phyloP scores from a whole-genome alignment of 53 echinoderm and acorn worm genomes.

The Actinopyga echinites region DNA sequence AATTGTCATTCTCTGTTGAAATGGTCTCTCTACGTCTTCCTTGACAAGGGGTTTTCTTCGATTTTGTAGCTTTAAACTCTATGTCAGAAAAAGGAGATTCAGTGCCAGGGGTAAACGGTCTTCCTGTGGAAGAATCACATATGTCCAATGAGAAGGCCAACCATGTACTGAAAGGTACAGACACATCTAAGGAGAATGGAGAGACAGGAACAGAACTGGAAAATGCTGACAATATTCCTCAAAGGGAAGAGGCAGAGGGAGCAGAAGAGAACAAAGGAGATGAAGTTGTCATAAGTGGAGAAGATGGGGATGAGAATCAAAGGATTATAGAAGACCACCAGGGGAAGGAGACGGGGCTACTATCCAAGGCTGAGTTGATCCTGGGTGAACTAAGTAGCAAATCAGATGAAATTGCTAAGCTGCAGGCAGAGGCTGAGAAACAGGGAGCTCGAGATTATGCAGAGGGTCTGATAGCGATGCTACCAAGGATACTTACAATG shows the following conservation, averaged over 20 bases:
- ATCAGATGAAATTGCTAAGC: slow-evolving; percentile 53
- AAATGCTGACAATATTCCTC: neutral
- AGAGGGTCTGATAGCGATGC: slow-evolving; percentile 70
- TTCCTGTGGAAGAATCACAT: neutral
- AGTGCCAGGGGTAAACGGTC: no score
- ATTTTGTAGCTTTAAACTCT: no score
- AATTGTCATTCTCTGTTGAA: no score
- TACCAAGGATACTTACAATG: slow-evolving; percentile 73
- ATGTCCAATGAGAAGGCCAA: neutral
- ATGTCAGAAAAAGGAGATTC: no score
- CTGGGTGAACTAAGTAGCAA: slow-evolving; percentile 1
- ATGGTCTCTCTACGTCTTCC: no score
- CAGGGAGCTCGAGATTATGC: slow-evolving; percentile 88
- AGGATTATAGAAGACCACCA: neutral
- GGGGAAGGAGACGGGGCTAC: neutral
- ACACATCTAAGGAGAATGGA: neutral
- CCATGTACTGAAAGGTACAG: no score
- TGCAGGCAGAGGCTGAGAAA: slow-evolving; percentile 78
- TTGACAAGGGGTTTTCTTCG: no score
- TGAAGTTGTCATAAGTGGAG: neutral
- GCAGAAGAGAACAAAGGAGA: neutral
- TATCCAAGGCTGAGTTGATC: neutral
- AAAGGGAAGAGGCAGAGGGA: slow-evolving; percentile 32
- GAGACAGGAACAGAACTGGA: neutral
- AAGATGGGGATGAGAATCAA: no score